These are phyloP conservation scores for Vespertilio murinus DNA, from an alignment of 2,797 vertebrate species.

Conservation along the genomic window DNA sequence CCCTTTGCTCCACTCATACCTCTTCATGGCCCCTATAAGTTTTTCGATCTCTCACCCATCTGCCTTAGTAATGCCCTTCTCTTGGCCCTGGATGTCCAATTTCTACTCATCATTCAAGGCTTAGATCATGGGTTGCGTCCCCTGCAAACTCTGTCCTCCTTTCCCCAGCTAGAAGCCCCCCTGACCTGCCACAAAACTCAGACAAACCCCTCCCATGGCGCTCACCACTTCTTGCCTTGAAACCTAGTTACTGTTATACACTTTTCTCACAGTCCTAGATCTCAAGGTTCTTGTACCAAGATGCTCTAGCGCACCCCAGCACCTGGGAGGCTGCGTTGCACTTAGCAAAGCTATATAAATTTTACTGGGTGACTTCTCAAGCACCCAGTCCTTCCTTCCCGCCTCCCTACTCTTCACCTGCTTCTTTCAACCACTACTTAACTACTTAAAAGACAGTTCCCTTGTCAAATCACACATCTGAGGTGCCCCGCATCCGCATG, in stretches of 20 bases:
- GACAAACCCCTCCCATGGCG: background rate
- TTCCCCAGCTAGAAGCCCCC: background rate
- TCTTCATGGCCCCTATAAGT: background rate
- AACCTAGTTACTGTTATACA: background rate
- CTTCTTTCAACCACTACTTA: constrained; percentile 43
- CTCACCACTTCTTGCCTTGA: background rate
- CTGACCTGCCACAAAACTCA: background rate
- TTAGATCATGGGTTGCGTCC: background rate
- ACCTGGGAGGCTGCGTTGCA: background rate
- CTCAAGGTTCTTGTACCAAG: background rate
- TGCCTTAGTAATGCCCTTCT: background rate
- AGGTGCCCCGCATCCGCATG: background rate
- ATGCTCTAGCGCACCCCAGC: background rate
- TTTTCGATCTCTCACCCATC: background rate
- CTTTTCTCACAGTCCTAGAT: background rate
- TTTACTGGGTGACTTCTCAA: background rate
- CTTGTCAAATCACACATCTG: background rate
- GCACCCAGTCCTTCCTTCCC: background rate
- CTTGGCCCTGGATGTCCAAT: background rate
- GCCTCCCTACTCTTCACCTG: background rate
- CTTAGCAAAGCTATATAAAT: background rate
- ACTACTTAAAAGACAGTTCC: constrained; percentile 41
- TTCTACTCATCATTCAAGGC: background rate
- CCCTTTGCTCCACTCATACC: background rate
- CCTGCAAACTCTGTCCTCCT: background rate